Percentiles rank a stretch among this genome's conserved stretches.
Evolutionary conservation across 2,888 invertebrate genomes (phyloP).

Genomic region (Macrophya annulata): DNA sequence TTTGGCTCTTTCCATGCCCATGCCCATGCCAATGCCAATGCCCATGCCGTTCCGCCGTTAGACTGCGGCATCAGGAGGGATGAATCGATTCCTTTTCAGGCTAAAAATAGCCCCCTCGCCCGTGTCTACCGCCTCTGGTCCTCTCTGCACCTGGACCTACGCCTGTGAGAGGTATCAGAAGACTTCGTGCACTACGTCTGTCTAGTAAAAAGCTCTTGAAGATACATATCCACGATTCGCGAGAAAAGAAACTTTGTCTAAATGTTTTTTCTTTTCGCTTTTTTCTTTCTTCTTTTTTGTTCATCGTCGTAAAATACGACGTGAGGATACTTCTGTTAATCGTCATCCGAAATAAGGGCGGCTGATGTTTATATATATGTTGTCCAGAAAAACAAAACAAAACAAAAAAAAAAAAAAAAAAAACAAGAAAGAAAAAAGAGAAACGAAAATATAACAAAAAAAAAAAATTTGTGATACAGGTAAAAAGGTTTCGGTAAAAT

Average conservation of each 20-base stretch:
- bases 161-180: slow-evolving; percentile 23
- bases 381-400: not conserved
- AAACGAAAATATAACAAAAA: not conserved
- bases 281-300: too few species aligned
- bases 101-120: slow-evolving; percentile 70
- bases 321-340: too few species aligned
- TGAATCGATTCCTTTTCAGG: slow-evolving; percentile 70
- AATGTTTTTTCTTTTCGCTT: too few species aligned
- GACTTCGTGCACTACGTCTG: not conserved
- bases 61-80: slow-evolving; percentile 63
- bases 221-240: too few species aligned
- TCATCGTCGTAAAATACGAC: too few species aligned
- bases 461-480: not conserved
- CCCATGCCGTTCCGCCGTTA: not conserved
- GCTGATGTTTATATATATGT: too few species aligned
- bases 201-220: too few species aligned
- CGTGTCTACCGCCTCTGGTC: slow-evolving; percentile 18
- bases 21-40: not conserved
- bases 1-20: not conserved
- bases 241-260: too few species aligned
- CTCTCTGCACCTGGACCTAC: slow-evolving; percentile 41
- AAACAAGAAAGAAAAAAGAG: not conserved
- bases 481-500: slow-evolving; percentile 16
- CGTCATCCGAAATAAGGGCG: too few species aligned
- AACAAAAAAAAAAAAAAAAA: not conserved